Conservation (phyloP, 2,113 vertebrate species). For the Hystrix cristata region DNA sequence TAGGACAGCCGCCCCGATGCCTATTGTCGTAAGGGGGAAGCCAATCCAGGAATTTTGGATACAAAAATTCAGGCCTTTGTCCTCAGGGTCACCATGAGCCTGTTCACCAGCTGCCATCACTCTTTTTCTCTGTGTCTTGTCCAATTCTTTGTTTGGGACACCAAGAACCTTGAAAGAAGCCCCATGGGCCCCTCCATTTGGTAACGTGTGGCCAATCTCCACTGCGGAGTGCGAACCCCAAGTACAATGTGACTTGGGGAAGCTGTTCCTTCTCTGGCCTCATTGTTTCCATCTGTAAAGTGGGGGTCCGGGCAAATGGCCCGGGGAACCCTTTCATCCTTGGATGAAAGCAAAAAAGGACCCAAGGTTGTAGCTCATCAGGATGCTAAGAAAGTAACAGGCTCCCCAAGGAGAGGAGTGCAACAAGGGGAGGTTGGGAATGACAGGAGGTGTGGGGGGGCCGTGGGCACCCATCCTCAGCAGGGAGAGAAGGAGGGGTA, state of each 20-base stretch:
- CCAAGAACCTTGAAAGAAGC: neutral
- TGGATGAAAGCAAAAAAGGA: neutral
- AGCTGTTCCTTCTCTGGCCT: neutral
- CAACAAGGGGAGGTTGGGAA: neutral
- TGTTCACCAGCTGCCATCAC: neutral
- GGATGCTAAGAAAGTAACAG: neutral
- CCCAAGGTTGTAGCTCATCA: neutral
- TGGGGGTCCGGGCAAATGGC: neutral
- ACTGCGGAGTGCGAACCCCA: rapidly evolving
- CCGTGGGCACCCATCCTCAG: neutral
- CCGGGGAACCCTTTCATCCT: neutral
- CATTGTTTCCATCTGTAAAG: neutral
- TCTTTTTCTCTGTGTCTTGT: neutral
- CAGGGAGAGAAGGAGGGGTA: neutral
- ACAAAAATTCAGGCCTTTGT: neutral
- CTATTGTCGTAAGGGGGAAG: neutral
- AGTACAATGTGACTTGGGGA: too few relatives aligned
- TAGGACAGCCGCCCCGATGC: neutral
- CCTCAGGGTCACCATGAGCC: neutral
- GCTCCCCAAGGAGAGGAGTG: neutral
- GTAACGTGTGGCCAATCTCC: neutral
- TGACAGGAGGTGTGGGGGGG: too few relatives aligned
- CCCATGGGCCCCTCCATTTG: neutral
- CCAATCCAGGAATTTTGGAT: neutral
- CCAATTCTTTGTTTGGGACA: neutral